phyloP scores from a whole-genome alignment of 2,797 vertebrate genomes.

The Megalops cyprinoides region DNA sequence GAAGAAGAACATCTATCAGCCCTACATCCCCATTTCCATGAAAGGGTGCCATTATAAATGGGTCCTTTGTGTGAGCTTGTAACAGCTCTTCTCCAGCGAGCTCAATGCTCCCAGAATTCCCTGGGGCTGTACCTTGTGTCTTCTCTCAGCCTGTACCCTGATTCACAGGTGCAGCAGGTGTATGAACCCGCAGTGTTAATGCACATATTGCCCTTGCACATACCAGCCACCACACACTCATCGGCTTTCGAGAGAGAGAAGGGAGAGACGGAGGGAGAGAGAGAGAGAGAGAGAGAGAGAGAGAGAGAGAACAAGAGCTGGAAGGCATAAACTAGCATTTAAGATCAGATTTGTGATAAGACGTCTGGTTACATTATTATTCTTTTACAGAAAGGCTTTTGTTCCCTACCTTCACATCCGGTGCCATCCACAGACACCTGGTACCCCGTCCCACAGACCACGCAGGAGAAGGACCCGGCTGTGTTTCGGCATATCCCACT shows the following conservation, averaged over 20 bases:
- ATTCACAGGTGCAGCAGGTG: slow-evolving; percentile 62
- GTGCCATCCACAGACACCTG: slow-evolving; percentile 68
- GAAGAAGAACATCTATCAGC: slow-evolving; percentile 54
- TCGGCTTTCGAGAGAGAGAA: slow-evolving; percentile 69
- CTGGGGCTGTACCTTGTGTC: slow-evolving; percentile 61
- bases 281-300: not conserved
- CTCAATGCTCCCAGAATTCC: slow-evolving; percentile 41
- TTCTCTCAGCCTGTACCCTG: slow-evolving; percentile 57
- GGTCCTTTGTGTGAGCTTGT: not conserved
- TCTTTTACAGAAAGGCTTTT: slow-evolving; percentile 45
- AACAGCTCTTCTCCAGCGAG: not conserved
- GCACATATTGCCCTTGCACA: slow-evolving; percentile 68
- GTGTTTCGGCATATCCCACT: slow-evolving; percentile 65
- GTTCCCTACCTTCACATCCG: slow-evolving; percentile 65
- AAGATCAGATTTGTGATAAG: no score
- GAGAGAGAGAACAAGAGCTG: not conserved
- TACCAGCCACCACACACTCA: slow-evolving; percentile 61
- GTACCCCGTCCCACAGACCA: slow-evolving; percentile 63
- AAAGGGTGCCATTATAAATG: not conserved
- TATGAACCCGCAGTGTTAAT: slow-evolving; percentile 65
- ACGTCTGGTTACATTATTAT: not conserved
- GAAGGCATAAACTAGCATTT: no score
- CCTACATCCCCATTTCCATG: not conserved
- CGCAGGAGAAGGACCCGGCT: slow-evolving; percentile 69
- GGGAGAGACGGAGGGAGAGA: slow-evolving; percentile 25